Conservation (phyloP, 2,797 vertebrate species). For the Falco berigora region DNA sequence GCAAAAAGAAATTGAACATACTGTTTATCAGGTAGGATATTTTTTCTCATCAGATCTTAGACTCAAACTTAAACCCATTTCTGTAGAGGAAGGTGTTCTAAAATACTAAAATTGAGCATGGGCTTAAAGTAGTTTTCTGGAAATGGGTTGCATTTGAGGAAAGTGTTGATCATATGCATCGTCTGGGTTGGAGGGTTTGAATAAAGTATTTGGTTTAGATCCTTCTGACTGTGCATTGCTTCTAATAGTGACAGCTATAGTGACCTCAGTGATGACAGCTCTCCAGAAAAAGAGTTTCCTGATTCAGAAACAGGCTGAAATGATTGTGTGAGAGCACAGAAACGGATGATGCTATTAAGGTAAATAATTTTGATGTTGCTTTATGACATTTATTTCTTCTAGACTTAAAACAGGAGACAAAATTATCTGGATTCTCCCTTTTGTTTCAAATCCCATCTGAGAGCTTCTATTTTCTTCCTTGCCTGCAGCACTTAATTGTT, state of each 20-base stretch:
- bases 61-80: not conserved
- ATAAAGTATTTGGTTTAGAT: not conserved
- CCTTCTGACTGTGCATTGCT: constrained; percentile 27
- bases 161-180: not conserved
- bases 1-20: not conserved
- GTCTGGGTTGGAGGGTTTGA: not conserved
- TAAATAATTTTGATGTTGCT: constrained; percentile 32
- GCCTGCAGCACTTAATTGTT: not conserved
- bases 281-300: constrained; percentile 62
- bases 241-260: constrained; percentile 72
- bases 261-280: constrained; percentile 70
- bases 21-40: not conserved
- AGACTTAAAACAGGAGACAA: not conserved
- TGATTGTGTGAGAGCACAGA: not conserved
- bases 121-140: not conserved
- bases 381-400: not conserved
- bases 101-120: not conserved
- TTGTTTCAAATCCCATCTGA: not conserved
- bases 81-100: not conserved
- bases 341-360: constrained; percentile 25
- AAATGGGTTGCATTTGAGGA: constrained; percentile 20
- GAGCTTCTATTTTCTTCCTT: not conserved
- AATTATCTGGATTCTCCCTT: not conserved
- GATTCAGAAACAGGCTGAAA: constrained; percentile 62
- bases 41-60: not conserved